A percentile compares a stretch with the other conserved stretches of the same genome.
phyloP scores from a whole-genome alignment of 1,140 invertebrate genomes.

The Triops longicaudatus region DNA sequence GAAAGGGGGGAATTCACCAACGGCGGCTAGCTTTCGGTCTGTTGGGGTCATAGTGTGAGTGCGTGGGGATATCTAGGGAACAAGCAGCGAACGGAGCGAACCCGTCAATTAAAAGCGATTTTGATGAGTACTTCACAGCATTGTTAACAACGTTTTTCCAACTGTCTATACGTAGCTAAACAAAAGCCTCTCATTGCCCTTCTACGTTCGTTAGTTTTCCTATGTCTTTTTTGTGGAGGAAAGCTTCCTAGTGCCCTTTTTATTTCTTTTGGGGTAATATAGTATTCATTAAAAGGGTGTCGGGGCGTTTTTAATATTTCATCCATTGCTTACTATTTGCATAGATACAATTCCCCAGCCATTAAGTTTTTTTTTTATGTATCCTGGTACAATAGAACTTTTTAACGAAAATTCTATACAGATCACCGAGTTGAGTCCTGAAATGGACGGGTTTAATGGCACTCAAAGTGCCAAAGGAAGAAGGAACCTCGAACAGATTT shows the following conservation, averaged over 20 bases:
- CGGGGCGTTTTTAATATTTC: constrained; percentile 15
- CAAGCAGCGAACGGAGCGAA: neutral
- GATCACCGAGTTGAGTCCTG: too few relatives aligned
- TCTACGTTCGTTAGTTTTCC: neutral
- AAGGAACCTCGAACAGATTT: neutral
- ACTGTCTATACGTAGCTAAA: neutral
- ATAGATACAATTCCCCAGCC: neutral
- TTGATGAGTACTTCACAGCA: neutral
- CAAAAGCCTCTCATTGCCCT: neutral
- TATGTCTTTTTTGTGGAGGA: neutral
- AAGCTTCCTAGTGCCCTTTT: neutral
- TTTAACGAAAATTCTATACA: neutral
- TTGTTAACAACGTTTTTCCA: constrained; percentile 8
- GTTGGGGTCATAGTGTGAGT: neutral
- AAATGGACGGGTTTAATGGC: neutral
- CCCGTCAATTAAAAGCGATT: constrained; percentile 10
- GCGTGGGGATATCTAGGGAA: neutral
- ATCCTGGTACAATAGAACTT: neutral
- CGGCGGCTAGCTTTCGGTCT: neutral
- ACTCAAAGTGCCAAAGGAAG: too few relatives aligned
- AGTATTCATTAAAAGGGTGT: constrained; percentile 12
- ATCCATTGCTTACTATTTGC: neutral
- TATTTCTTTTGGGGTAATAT: neutral
- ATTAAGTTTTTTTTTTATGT: neutral
- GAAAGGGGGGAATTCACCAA: neutral